Base-by-base conservation (phyloP, 2,888 invertebrate species). In the Campoplex capitator region DNA sequence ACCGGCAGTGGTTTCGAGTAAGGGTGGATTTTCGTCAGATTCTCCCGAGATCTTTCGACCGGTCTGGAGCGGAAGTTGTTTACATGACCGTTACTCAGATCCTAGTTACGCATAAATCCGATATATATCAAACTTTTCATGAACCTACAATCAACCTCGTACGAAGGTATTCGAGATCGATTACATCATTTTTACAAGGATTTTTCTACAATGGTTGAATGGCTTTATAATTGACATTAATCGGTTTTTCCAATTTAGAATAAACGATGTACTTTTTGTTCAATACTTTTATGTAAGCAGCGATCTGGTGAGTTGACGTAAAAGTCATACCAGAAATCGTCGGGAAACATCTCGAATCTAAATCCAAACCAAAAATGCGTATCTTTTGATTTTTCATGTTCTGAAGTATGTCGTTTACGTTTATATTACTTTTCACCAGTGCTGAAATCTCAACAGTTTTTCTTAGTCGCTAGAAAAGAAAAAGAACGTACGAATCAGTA, bases 41-140 rank as follows among this genome's bases (percentile, higher is more conserved):
- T 62, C 4, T 18, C 13, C 45, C 73, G 51, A 51, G 65, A 65
- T 79, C 32, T 76, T 58, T 65, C 54, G 65, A 79, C 68, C 51
- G n/a, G 78, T 45, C 67, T 85, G 32, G 48, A 75, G 58, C 82
- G 82, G 78, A 90, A 89, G 90, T 91, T 91, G 91, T 92, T 91
- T 92, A 91, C 92, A 89, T 89, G 90, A 89, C 89, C 65, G 48
- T 70, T 78, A 28, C 58, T 48, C 48, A 65, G 79, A 86, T 86
- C 58, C 56, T 74, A n/a, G 78, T 75, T 83, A 32, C 18, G 54
- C 67, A 58, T 74, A 58, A n/a, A 71, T 42, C 54, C 48, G 51
- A 13, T 38, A 65, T 73, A 18, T 62, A 51, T 32, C 74, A 7
- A 38, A 38, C 32, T 51, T 74, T 56, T n/a, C 38, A 74, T 23